Base-by-base conservation (phyloP, 2,888 invertebrate genomes). In the Cinara cedri region DNA sequence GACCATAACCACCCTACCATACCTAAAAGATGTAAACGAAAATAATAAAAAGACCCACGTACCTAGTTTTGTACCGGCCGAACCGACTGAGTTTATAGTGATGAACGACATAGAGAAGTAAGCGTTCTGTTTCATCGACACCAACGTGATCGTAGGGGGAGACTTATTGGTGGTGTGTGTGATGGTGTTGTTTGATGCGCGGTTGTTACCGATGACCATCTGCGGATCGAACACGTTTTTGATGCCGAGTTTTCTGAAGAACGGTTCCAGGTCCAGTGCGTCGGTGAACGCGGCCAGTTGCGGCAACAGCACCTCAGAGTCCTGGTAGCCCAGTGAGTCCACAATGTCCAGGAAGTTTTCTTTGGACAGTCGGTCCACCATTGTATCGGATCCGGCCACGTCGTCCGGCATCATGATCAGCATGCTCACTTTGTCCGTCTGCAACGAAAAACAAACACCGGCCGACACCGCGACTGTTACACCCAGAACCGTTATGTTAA, bases 101-200 rank as follows among this genome's bases (percentile, higher is more conserved):
- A 83, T 83, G 74, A 85, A 85, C 19, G 84, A 84, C 13, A 85
- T 84, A 21, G 84, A 84, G 80, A 85, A 84, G 82, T 84, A 85
- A 13, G 84, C 84, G 74, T 84, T 84, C 76, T 85, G 85, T 44
- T 83, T 83, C 34, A 85, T 82, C 9, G 83, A 82, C 6, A 78
- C 34, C 34, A 78, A 49, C 34, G 70, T 68, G 51, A 68, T 13
- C 11, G 49, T 24, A 11, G 78, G 68, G 11, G 78, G 68, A 26
- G 46, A 70, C 70, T 82, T 83, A 34, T 34, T 34, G 6, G 34
- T 34, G 82, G 51, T 84, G n/a, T n/a, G n/a, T n/a, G n/a, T n/a
- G 81, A 46, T 82, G 82, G 19, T 83, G 81, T 72, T 6, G 65
- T 72, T 55, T 34, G 42, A 72, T 70, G 34, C 11, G 8, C 26